Percentiles rank a stretch among this genome's conserved stretches.
Evolutionary conservation across 2,888 invertebrate species (phyloP).

Genomic region (Melieria crassipennis): DNA sequence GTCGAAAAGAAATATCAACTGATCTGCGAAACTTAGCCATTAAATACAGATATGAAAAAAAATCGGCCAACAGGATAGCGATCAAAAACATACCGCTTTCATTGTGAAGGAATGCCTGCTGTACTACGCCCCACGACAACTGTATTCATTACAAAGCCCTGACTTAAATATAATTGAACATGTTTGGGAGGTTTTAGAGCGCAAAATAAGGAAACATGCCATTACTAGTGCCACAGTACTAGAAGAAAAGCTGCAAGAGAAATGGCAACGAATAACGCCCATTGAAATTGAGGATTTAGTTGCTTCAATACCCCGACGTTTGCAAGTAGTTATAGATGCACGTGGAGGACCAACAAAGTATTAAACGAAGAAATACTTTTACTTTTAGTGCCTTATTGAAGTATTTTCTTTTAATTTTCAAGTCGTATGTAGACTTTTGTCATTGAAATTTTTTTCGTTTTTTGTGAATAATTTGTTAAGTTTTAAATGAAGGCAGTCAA

Average conservation of each 20-base stretch:
- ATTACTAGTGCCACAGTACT: conserved; percentile 6
- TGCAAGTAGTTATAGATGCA: not conserved
- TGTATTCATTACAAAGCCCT: conserved; percentile 27
- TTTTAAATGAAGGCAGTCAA: too few relatives aligned
- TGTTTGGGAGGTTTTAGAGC: conserved; percentile 25
- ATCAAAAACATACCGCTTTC: conserved; percentile 25
- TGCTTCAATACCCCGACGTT: not conserved
- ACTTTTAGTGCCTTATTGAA: too few relatives aligned
- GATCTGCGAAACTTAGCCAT: too few relatives aligned
- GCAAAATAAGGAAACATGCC: conserved; percentile 25
- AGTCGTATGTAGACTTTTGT: too few relatives aligned
- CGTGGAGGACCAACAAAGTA: not conserved
- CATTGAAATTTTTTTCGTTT: too few relatives aligned
- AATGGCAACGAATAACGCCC: not conserved
- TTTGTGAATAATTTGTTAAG: too few relatives aligned
- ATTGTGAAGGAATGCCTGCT: conserved; percentile 20
- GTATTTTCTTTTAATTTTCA: too few relatives aligned
- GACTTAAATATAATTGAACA: conserved; percentile 30
- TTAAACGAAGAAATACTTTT: not conserved
- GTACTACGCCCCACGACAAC: conserved; percentile 25
- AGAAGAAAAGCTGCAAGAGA: not conserved
- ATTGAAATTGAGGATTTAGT: not conserved
- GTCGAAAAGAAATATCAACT: too few relatives aligned
- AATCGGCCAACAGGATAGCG: conserved; percentile 37
- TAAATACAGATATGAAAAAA: not conserved